These are phyloP conservation scores for Drosophila subobscura DNA, from an alignment of 1,140 invertebrate genomes.

Conservation along the genomic window DNA sequence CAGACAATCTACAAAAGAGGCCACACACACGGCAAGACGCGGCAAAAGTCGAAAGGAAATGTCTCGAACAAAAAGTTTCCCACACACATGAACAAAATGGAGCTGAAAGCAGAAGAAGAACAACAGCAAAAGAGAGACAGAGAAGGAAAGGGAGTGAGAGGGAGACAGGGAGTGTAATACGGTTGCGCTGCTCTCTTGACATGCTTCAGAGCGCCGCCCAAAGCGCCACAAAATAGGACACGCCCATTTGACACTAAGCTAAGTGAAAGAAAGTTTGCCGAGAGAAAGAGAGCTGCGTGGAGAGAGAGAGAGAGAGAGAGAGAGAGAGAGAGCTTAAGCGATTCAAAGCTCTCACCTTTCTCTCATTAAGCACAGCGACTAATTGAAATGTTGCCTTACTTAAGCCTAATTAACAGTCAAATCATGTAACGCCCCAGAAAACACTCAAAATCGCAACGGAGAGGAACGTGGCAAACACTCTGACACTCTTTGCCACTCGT, in stretches of 20 bases:
- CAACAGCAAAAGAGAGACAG: neutral
- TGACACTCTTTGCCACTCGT: conserved; percentile 34
- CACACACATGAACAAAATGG: conserved; percentile 52
- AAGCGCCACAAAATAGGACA: conserved; percentile 66
- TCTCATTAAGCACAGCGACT: conserved; percentile 34
- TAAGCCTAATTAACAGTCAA: conserved; percentile 68
- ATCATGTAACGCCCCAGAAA: conserved; percentile 64
- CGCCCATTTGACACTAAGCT: conserved; percentile 54
- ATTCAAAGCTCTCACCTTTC: conserved; percentile 8
- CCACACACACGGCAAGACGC: conserved; percentile 62
- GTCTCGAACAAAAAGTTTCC: conserved; percentile 38
- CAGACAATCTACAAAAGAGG: conserved; percentile 76
- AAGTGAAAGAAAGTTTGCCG: conserved; percentile 66
- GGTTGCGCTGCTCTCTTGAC: conserved; percentile 61
- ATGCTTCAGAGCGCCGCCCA: conserved; percentile 65
- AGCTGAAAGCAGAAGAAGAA: conserved; percentile 25
- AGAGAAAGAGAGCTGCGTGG: conserved; percentile 23
- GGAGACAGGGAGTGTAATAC: conserved; percentile 43
- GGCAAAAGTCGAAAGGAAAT: conserved; percentile 48
- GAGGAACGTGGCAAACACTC: neutral
- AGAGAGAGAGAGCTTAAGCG: neutral
- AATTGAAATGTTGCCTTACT: conserved; percentile 66
- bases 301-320: conserved; percentile 21
- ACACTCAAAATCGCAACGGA: conserved; percentile 24
- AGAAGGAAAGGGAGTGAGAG: conserved; percentile 13